Evolutionary conservation across 2,113 vertebrate species (phyloP).

Genomic region (Castor canadensis): DNA sequence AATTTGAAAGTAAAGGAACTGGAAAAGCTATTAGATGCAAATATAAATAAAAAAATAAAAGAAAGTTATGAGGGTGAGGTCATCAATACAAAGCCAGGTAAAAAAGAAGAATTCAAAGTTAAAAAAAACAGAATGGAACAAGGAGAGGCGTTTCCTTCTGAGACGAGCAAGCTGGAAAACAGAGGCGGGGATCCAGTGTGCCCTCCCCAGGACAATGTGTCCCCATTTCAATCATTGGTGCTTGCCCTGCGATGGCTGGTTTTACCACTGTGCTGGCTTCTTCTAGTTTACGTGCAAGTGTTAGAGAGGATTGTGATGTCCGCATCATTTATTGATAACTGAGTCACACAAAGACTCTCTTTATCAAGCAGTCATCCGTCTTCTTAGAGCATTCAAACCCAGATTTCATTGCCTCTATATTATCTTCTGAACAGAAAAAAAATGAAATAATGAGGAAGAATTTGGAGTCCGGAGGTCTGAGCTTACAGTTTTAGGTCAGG

Average conservation of each 20-base stretch:
- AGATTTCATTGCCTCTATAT: background rate
- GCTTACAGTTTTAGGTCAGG: background rate
- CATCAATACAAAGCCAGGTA: background rate
- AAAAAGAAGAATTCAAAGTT: background rate
- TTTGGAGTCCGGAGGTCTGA: background rate
- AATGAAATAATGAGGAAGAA: background rate
- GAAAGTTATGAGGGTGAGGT: background rate
- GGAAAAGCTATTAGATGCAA: background rate
- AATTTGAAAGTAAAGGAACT: background rate
- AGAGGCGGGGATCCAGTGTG: no score
- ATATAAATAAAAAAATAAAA: background rate
- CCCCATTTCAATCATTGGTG: background rate
- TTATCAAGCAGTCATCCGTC: background rate
- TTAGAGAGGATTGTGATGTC: background rate
- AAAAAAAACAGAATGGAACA: background rate
- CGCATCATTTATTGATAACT: background rate
- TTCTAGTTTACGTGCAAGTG: background rate
- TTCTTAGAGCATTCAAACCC: background rate
- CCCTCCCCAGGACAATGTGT: no score
- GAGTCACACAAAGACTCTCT: background rate
- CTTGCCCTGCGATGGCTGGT: background rate
- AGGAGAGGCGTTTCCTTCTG: no score
- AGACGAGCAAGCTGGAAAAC: no score
- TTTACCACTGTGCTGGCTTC: background rate
- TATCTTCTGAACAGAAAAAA: background rate